phyloP scores from a whole-genome alignment of 1,140 invertebrate genomes.

The Eriocheir sinensis region DNA sequence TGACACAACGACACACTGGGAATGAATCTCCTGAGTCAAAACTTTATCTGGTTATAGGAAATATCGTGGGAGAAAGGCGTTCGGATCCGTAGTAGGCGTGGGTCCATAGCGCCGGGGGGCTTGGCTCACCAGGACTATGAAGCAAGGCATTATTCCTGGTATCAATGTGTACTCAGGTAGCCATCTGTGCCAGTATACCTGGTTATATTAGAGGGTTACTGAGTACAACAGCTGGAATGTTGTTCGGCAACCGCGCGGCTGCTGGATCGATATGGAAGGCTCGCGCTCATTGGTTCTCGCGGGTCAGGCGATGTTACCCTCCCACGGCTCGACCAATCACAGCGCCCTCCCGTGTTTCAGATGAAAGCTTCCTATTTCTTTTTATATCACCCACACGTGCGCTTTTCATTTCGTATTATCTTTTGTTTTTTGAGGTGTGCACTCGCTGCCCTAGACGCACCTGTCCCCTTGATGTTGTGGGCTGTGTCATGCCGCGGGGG shows the following conservation, averaged over 20 bases:
- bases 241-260: conserved; percentile 69
- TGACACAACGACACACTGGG: no score
- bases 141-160: neutral
- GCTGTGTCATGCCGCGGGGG: no score
- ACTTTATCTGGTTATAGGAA: no score
- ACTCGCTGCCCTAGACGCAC: no score
- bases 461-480: no score
- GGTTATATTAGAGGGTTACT: neutral
- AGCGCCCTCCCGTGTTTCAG: conserved; percentile 35
- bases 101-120: neutral
- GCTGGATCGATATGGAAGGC: conserved; percentile 73
- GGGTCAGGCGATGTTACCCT: conserved; percentile 76
- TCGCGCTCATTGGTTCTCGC: conserved; percentile 61
- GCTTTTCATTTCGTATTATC: no score
- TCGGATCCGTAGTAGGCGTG: neutral
- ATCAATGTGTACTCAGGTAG: neutral
- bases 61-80: neutral
- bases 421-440: no score
- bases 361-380: conserved; percentile 31
- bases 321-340: conserved; percentile 73
- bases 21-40: no score
- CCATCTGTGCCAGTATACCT: neutral
- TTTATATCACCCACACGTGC: neutral
- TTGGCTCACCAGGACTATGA: neutral
- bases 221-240: conserved; percentile 41